phyloP scores from a whole-genome alignment of 35 echinoderm and acorn worm species.

The Heliocidaris erythrogramma region DNA sequence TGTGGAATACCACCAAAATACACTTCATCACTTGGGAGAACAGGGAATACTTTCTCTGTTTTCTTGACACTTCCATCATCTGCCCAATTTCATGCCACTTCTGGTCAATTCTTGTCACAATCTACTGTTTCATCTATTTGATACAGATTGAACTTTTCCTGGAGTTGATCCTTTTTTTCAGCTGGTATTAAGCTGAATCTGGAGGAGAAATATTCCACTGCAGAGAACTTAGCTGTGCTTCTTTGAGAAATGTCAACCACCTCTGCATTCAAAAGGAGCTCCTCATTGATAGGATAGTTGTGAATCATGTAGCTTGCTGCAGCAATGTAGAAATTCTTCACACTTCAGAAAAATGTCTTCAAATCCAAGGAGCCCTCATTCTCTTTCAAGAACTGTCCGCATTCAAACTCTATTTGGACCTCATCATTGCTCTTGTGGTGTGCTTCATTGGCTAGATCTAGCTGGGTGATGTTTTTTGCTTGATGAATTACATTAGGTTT shows the following conservation, averaged over 20 bases:
- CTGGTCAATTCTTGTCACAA: conserved; percentile 38
- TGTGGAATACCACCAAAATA: conserved; percentile 43
- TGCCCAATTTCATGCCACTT: conserved; percentile 29
- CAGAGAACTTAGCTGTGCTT: conserved; percentile 12
- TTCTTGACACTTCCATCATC: conserved; percentile 17
- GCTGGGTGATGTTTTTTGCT: conserved; percentile 44
- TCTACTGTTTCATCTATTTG: conserved; percentile 44
- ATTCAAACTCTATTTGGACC: conserved; percentile 48
- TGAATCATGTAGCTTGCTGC: conserved; percentile 49
- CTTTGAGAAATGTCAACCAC: conserved; percentile 45
- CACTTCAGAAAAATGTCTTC: conserved; percentile 22
- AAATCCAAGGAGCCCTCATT: conserved; percentile 21
- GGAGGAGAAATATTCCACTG: conserved; percentile 39
- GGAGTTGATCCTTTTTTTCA: conserved; percentile 27
- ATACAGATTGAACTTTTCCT: conserved; percentile 47
- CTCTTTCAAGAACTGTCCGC: conserved; percentile 16
- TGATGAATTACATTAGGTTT: conserved; percentile 36
- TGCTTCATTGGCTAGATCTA: conserved; percentile 31
- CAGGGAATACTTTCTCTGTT: conserved; percentile 2
- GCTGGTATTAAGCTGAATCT: conserved; percentile 12
- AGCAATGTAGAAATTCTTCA: conserved; percentile 40
- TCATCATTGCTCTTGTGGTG: conserved; percentile 47
- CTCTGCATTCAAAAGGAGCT: conserved; percentile 40
- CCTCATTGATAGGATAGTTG: conserved; percentile 54
- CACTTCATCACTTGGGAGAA: conserved; percentile 29